A percentile compares a stretch with the other conserved stretches of the same genome.
phyloP scores from a whole-genome alignment of 2,797 vertebrate species.

The Alauda arvensis region DNA sequence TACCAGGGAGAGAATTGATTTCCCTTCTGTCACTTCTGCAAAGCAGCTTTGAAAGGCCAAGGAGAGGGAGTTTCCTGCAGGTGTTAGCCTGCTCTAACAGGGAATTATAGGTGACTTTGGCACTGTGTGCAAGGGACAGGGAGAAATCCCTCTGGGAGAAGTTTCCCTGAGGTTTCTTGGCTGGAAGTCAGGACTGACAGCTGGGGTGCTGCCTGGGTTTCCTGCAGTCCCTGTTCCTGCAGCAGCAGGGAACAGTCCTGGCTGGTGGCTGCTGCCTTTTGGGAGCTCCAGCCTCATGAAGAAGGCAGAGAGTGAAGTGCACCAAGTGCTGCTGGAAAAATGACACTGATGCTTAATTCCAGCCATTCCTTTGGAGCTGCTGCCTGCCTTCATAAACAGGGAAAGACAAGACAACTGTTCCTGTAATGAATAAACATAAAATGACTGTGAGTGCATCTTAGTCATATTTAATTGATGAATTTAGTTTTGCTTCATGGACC shows the following conservation, averaged over 20 bases:
- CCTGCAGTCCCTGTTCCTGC: not conserved
- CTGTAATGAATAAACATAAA: constrained; percentile 62
- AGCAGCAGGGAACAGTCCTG: not conserved
- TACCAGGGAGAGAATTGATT: not conserved
- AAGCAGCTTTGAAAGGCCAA: not conserved
- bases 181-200: not conserved
- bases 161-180: not conserved
- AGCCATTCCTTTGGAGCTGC: not conserved
- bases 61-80: not conserved
- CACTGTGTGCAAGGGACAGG: not conserved
- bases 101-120: fast-evolving
- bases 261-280: not conserved
- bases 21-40: not conserved
- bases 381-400: constrained; percentile 21
- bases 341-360: not conserved
- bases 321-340: not conserved
- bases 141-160: not conserved
- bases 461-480: constrained; percentile 58
- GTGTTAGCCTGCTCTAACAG: fast-evolving
- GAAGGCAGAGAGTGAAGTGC: not conserved
- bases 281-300: not conserved
- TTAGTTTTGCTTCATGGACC: constrained; percentile 55
- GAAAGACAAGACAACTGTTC: constrained; percentile 25
- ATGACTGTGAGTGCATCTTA: constrained; percentile 28
- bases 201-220: not conserved